These are phyloP conservation scores for Panorpa germanica DNA, from an alignment of 2,888 invertebrate species.

Conservation along the genomic window DNA sequence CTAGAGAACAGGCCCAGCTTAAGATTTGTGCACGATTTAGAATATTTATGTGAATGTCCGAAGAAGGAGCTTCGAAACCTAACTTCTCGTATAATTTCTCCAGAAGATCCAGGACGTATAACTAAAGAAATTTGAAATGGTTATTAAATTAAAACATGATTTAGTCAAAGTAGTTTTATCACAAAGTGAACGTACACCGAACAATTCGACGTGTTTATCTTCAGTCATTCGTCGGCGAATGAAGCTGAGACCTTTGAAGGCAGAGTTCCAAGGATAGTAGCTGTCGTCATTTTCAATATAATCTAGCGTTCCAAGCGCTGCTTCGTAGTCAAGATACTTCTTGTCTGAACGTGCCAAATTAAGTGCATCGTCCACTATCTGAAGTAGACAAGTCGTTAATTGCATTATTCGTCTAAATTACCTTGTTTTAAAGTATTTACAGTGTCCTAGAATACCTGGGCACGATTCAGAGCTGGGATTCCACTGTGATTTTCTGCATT, in stretches of 20 bases:
- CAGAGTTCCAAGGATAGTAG: slow-evolving; percentile 65
- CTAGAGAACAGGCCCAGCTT: slow-evolving; percentile 43
- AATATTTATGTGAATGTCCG: slow-evolving; percentile 33
- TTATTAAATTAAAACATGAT: background rate
- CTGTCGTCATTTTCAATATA: slow-evolving; percentile 49
- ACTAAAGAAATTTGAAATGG: slow-evolving; percentile 17
- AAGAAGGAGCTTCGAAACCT: slow-evolving; percentile 26
- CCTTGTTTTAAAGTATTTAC: slow-evolving; percentile 8
- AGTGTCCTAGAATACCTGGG: slow-evolving; percentile 31
- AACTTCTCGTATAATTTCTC: slow-evolving; percentile 26
- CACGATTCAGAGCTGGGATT: slow-evolving; percentile 49
- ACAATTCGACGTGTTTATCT: slow-evolving; percentile 2
- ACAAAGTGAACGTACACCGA: slow-evolving; percentile 10
- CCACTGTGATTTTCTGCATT: slow-evolving; percentile 22
- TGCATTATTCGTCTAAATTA: background rate
- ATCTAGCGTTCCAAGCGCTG: slow-evolving; percentile 42
- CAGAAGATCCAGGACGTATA: slow-evolving; percentile 28
- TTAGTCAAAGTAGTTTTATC: background rate
- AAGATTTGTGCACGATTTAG: slow-evolving; percentile 37
- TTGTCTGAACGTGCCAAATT: slow-evolving; percentile 50
- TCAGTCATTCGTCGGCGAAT: slow-evolving; percentile 2
- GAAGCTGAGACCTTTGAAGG: slow-evolving; percentile 16
- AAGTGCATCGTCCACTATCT: slow-evolving; percentile 60
- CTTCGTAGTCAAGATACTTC: slow-evolving; percentile 34
- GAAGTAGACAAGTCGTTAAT: slow-evolving; percentile 11